A percentile compares a stretch with the other conserved stretches of the same genome.
Evolutionary conservation across 35 echinoderm and acorn worm genomes (phyloP).

Genomic region (Patiria miniata): DNA sequence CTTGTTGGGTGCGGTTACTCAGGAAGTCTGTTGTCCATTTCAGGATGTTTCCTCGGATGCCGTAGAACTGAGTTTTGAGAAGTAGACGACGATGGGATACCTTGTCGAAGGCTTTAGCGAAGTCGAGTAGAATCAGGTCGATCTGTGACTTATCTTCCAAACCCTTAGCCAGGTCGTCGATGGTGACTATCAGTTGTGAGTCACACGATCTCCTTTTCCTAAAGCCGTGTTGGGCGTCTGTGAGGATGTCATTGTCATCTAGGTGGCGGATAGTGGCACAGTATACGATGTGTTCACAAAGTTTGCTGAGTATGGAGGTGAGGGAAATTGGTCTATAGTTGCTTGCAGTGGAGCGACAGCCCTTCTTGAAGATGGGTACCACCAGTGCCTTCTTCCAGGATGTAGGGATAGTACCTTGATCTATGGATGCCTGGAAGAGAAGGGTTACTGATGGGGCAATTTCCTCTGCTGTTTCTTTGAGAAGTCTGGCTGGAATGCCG

Average conservation of each 20-base stretch:
- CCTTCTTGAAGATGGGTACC: slow-evolving; percentile 31
- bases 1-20: no score
- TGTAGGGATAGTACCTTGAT: slow-evolving; percentile 26
- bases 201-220: slow-evolving; percentile 50
- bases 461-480: no score
- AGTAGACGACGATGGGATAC: no score
- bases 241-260: slow-evolving; percentile 11
- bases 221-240: slow-evolving; percentile 46
- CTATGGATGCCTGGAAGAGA: slow-evolving; percentile 44
- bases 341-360: background rate
- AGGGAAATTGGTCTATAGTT: slow-evolving; percentile 58
- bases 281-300: slow-evolving; percentile 50
- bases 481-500: slow-evolving; percentile 3
- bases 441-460: slow-evolving; percentile 35
- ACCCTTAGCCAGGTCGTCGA: slow-evolving; percentile 56
- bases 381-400: slow-evolving; percentile 20
- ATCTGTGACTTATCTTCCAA: no score
- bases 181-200: slow-evolving; percentile 27
- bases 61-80: no score
- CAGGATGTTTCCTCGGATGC: no score
- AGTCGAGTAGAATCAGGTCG: no score
- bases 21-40: no score
- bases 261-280: slow-evolving; percentile 44
- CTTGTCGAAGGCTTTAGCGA: no score
- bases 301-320: slow-evolving; percentile 51